Conservation (phyloP, 2,888 invertebrate genomes). For the Nemotelus nigrinus region DNA sequence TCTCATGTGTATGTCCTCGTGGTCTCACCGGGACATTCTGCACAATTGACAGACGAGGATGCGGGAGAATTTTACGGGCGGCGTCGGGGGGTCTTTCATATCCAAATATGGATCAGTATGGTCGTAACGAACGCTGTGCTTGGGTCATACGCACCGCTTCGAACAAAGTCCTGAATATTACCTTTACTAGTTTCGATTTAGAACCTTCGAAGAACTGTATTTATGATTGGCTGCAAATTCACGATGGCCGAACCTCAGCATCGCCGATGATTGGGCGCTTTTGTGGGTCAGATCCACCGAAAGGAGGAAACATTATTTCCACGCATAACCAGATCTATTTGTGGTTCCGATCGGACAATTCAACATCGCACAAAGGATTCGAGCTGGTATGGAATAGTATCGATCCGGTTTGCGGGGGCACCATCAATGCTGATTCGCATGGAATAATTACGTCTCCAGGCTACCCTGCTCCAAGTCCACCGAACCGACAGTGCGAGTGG, state of each 20-base stretch:
- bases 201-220: constrained; percentile 68
- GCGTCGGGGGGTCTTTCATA: constrained; percentile 72
- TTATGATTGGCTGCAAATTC: constrained; percentile 81
- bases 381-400: constrained; percentile 80
- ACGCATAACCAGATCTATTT: constrained; percentile 81
- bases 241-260: constrained; percentile 82
- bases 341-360: constrained; percentile 80
- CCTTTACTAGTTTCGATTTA: constrained; percentile 80
- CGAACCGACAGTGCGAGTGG: constrained; percentile 86
- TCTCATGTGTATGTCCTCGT: constrained; percentile 73
- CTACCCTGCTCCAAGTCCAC: constrained; percentile 86
- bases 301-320: constrained; percentile 76
- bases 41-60: constrained; percentile 68
- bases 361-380: constrained; percentile 74
- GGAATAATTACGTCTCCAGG: constrained; percentile 88
- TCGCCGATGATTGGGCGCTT: constrained; percentile 79
- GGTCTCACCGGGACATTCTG: constrained; percentile 76
- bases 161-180: constrained; percentile 79
- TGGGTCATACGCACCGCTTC: constrained; percentile 79
- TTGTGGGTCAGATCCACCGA: constrained; percentile 78
- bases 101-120: constrained; percentile 69
- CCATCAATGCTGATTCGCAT: constrained; percentile 67
- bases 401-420: constrained; percentile 77
- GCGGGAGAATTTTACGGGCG: constrained; percentile 69
- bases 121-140: constrained; percentile 76